These are phyloP conservation scores for Fragum whitleyi DNA, from an alignment of 2,888 invertebrate genomes.

Conservation along the genomic window DNA sequence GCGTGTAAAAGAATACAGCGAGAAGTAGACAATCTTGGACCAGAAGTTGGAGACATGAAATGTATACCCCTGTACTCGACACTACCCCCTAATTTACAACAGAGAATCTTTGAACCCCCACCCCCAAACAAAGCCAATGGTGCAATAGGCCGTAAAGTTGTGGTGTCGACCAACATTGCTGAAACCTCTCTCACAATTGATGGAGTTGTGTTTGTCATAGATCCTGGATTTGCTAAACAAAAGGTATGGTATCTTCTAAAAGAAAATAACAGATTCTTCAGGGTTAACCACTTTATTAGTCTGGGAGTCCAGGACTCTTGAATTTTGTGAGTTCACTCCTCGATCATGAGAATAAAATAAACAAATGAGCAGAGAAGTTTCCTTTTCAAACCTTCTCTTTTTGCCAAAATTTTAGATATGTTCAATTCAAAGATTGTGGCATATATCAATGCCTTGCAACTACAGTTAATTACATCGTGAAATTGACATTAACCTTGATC, in stretches of 20 bases:
- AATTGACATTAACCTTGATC: no score
- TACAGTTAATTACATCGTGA: no score
- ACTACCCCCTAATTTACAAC: constrained; percentile 97
- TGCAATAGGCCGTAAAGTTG: constrained; percentile 93
- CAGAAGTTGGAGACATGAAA: constrained; percentile 98
- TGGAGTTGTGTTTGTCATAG: constrained; percentile 99
- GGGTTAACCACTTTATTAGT: no score
- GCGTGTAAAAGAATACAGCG: constrained; percentile 98
- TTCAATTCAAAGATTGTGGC: no score
- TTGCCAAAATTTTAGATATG: no score
- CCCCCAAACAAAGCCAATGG: constrained; percentile 96
- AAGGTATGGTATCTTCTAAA: constrained; percentile 88
- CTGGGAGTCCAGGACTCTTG: no score
- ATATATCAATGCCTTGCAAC: no score
- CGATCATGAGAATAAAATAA: no score
- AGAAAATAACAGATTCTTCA: no score
- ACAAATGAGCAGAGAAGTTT: no score
- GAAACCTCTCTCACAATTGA: constrained; percentile 99
- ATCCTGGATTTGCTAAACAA: constrained; percentile 99
- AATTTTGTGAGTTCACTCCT: no score
- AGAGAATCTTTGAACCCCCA: constrained; percentile 98
- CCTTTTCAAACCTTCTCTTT: no score
- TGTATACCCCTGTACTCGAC: constrained; percentile 99
- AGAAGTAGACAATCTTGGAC: constrained; percentile 97
- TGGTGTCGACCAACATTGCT: constrained; percentile 99